A percentile compares a stretch with the other conserved stretches of the same genome.
phyloP scores from a whole-genome alignment of 2,797 vertebrate species.

The Syngnathus acus region DNA sequence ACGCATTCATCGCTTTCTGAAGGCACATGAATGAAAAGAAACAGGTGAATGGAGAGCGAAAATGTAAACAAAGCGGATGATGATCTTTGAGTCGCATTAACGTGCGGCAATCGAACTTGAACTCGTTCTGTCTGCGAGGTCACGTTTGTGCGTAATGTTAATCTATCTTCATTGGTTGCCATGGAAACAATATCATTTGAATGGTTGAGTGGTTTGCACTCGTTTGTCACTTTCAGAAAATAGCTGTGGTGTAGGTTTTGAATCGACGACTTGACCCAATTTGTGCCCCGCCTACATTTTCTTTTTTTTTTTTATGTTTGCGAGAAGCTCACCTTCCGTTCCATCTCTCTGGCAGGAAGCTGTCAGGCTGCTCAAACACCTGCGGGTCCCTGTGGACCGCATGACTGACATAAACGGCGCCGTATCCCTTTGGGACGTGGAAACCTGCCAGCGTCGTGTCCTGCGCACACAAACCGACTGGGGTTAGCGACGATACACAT shows the following conservation, averaged over 20 bases:
- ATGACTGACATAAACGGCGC: constrained; percentile 51
- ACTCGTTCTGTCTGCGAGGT: constrained; percentile 8
- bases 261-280: too few species aligned
- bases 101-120: neutral
- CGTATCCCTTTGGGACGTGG: constrained; percentile 43
- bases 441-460: constrained; percentile 53
- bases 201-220: neutral
- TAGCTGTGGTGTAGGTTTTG: too few species aligned
- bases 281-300: too few species aligned
- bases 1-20: constrained; percentile 44
- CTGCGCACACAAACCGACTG: constrained; percentile 25
- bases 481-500: neutral
- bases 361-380: constrained; percentile 57
- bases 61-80: constrained; percentile 9
- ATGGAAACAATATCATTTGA: constrained; percentile 11
- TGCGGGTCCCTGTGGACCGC: constrained; percentile 55
- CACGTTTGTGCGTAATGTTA: constrained; percentile 12
- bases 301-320: too few species aligned
- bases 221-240: too few species aligned
- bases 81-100: neutral
- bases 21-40: constrained; percentile 49
- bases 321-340: constrained; percentile 41
- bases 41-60: constrained; percentile 40
- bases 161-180: constrained; percentile 23
- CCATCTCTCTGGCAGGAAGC: constrained; percentile 60